Conservation (phyloP, 2,113 vertebrate species). For the Tragelaphus buxtoni region DNA sequence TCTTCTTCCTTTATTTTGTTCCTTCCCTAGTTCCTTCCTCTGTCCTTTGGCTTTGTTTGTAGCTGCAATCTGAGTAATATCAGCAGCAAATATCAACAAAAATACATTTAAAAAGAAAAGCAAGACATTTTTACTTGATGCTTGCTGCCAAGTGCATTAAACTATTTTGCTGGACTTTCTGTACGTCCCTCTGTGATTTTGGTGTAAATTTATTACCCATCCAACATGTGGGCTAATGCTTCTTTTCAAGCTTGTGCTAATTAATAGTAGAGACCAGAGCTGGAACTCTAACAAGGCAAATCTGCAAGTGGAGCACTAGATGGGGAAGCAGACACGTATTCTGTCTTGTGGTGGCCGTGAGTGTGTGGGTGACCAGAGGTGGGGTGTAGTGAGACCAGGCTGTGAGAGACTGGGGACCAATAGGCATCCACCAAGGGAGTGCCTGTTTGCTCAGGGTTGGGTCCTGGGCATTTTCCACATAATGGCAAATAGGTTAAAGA, state of each 20-base stretch:
- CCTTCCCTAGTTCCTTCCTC: not conserved
- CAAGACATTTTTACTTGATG: not conserved
- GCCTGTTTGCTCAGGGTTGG: not conserved
- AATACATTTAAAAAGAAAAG: not conserved
- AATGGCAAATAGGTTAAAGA: not conserved
- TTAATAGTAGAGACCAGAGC: not conserved
- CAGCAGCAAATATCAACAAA: not conserved
- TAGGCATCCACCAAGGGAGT: not conserved
- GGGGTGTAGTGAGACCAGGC: not conserved
- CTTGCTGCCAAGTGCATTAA: not conserved
- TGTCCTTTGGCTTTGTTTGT: not conserved
- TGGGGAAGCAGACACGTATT: not conserved
- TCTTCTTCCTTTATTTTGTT: not conserved
- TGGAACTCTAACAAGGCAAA: not conserved
- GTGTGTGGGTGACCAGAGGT: not conserved
- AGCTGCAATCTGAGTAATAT: not conserved
- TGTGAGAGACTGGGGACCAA: not conserved
- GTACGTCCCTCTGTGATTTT: not conserved
- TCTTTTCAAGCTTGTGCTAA: not conserved
- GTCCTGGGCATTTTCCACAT: not conserved
- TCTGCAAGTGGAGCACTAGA: not conserved
- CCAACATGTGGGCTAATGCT: not conserved
- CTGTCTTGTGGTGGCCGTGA: not conserved
- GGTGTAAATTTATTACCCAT: not conserved
- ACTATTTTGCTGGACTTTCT: not conserved